Conservation (phyloP, 2,888 invertebrate species). For the Hypena proboscidalis region DNA sequence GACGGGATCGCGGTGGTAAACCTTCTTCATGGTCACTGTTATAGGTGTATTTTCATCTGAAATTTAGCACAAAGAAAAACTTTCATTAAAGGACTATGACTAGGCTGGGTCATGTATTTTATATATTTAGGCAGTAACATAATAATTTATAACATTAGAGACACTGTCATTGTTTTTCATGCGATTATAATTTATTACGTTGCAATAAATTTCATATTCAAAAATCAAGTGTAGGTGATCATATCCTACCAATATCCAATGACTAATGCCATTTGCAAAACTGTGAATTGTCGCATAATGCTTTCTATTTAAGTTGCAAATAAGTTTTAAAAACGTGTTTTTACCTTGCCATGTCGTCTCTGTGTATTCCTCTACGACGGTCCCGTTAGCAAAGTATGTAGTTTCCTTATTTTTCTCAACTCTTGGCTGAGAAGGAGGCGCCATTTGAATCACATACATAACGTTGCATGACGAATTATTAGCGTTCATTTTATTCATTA, state of each 20-base stretch:
- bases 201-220: no score
- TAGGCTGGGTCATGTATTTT: no score
- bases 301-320: no score
- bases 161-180: no score
- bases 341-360: slow-evolving; percentile 33
- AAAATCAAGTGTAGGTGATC: no score
- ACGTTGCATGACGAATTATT: slow-evolving; percentile 29
- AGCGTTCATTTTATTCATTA: slow-evolving; percentile 14
- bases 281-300: no score
- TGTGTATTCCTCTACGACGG: slow-evolving; percentile 51
- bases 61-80: slow-evolving; percentile 9
- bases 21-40: slow-evolving; percentile 2
- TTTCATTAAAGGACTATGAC: background rate
- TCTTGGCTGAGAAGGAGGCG: slow-evolving; percentile 36
- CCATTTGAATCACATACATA: slow-evolving; percentile 51
- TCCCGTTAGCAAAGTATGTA: slow-evolving; percentile 60
- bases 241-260: no score
- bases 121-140: no score
- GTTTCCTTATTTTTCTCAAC: slow-evolving; percentile 52
- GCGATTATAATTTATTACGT: no score
- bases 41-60: slow-evolving; percentile 29
- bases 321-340: slow-evolving; percentile 28
- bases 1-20: background rate
- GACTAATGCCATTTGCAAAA: no score
- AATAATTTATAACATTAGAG: no score